Conservation (phyloP, 2,797 vertebrate genomes). For the Triplophysa bombifrons region DNA sequence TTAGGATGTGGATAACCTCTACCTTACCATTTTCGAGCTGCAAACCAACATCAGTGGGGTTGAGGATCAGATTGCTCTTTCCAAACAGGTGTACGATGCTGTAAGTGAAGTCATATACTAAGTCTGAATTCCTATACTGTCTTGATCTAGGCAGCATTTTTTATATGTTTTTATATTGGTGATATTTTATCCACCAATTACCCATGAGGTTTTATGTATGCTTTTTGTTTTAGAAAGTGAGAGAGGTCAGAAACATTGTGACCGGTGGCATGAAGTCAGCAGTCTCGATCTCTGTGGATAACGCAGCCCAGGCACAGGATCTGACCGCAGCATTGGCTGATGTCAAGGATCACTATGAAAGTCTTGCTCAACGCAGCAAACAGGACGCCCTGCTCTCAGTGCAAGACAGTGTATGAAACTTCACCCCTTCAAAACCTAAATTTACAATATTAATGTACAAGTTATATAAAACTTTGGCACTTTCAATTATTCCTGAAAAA, state of each 20-base stretch:
- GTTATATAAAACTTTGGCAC: no score
- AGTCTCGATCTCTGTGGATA: conserved; percentile 71
- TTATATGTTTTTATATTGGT: no score
- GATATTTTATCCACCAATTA: not conserved
- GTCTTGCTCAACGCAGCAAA: conserved; percentile 66
- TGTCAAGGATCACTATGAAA: conserved; percentile 68
- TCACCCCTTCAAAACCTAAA: not conserved
- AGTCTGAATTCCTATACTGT: not conserved
- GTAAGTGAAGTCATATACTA: conserved; percentile 59
- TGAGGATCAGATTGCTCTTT: conserved; percentile 68
- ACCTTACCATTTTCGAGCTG: conserved; percentile 68
- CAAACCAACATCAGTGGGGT: conserved; percentile 66
- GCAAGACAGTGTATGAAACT: conserved; percentile 64
- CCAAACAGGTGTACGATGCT: conserved; percentile 70
- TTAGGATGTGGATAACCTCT: conserved; percentile 70
- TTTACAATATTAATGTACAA: not conserved
- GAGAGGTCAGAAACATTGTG: conserved; percentile 69
- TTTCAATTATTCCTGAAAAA: no score
- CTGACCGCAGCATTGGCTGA: conserved; percentile 67
- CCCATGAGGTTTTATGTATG: conserved; percentile 4
- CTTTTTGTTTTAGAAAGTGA: conserved; percentile 64
- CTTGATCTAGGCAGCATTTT: not conserved
- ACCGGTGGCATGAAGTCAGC: conserved; percentile 67
- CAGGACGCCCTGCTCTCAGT: conserved; percentile 68
- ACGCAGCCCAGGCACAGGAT: conserved; percentile 66